Conservation (phyloP, 2,113 vertebrate species). For the Prionailurus bengalensis region DNA sequence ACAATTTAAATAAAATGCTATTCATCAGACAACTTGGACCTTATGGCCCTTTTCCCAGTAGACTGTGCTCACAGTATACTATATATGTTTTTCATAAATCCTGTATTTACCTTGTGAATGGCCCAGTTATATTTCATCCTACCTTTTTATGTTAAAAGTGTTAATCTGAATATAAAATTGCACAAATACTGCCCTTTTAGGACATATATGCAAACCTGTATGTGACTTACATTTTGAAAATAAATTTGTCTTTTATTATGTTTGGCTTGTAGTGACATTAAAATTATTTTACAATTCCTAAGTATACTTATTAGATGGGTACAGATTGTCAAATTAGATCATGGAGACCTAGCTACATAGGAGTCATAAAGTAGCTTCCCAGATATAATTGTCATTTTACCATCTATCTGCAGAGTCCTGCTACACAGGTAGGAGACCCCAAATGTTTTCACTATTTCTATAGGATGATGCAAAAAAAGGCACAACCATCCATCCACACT, state of each 20-base stretch:
- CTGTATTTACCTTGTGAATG: neutral
- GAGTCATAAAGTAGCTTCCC: neutral
- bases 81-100: neutral
- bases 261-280: neutral
- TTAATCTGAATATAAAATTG: conserved; percentile 32
- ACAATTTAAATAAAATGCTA: conserved; percentile 20
- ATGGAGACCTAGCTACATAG: neutral
- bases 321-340: neutral
- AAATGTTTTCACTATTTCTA: neutral
- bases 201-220: neutral
- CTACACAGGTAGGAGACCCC: neutral
- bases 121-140: neutral
- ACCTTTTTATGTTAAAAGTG: neutral
- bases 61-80: neutral
- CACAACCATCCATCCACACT: neutral
- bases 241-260: neutral
- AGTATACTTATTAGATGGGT: neutral
- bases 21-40: neutral
- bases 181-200: neutral
- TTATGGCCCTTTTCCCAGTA: neutral
- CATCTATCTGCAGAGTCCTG: neutral
- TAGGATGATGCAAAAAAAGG: neutral
- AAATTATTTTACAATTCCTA: conserved; percentile 7
- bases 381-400: neutral
- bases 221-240: neutral